Percentiles rank a stretch among this genome's conserved stretches.
Evolutionary conservation across 2,113 vertebrate genomes (phyloP).

Genomic region (Equus quagga): DNA sequence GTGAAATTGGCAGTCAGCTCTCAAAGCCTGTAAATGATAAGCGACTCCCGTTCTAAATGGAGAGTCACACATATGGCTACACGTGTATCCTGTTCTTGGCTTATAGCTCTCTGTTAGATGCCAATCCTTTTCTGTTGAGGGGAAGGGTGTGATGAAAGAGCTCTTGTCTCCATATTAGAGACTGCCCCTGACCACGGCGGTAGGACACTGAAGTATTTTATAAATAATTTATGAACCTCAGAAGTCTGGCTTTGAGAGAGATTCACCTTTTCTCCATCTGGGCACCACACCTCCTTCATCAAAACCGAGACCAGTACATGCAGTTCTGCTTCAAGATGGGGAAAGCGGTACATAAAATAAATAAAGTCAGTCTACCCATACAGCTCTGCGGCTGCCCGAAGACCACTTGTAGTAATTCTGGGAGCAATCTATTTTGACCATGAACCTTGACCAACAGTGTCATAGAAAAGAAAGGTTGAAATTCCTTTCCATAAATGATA

Average conservation of each 20-base stretch:
- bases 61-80: background rate
- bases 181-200: background rate
- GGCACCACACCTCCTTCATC: slow-evolving; percentile 70
- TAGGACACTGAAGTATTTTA: slow-evolving; percentile 46
- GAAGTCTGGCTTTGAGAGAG: slow-evolving; percentile 68
- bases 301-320: background rate
- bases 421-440: background rate
- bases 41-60: background rate
- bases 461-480: background rate
- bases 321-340: slow-evolving; percentile 10
- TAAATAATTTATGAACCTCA: slow-evolving; percentile 78
- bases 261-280: slow-evolving; percentile 56
- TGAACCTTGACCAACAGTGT: slow-evolving; percentile 46
- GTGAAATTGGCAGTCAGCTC: background rate
- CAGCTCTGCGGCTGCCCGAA: background rate
- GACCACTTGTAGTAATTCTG: slow-evolving; percentile 29
- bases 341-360: background rate
- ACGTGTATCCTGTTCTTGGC: background rate
- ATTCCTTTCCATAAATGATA: background rate
- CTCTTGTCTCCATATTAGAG: background rate
- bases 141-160: slow-evolving; percentile 46
- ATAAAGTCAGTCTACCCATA: background rate
- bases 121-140: slow-evolving; percentile 34
- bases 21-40: background rate
- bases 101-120: slow-evolving; percentile 31